phyloP scores from a whole-genome alignment of 2,888 invertebrate genomes.

The Drosophila multiciliata region DNA sequence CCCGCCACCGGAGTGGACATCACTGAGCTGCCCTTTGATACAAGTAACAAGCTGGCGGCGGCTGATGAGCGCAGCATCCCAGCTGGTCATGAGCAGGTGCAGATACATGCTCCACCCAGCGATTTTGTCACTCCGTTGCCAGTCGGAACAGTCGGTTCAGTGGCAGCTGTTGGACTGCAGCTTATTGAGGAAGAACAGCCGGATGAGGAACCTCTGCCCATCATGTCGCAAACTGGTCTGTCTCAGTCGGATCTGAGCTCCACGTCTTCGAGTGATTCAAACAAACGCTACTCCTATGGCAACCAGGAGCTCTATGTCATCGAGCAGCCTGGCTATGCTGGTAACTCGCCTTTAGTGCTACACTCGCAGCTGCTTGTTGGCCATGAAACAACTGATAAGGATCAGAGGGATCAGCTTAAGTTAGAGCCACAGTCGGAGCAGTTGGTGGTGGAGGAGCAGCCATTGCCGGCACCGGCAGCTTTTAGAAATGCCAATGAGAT shows the following conservation, averaged over 20 bases:
- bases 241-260: conserved; percentile 93
- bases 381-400: conserved; percentile 12
- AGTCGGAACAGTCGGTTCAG: conserved; percentile 21
- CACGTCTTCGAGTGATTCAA: conserved; percentile 88
- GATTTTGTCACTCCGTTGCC: conserved; percentile 57
- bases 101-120: conserved; percentile 84
- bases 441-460: conserved; percentile 12
- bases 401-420: conserved; percentile 51
- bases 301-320: conserved; percentile 92
- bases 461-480: conserved; percentile 37
- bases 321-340: conserved; percentile 89
- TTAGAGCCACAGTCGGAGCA: not conserved
- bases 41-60: conserved; percentile 31
- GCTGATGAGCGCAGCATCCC: conserved; percentile 70
- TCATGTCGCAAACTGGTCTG: conserved; percentile 88
- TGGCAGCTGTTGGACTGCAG: conserved; percentile 76
- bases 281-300: conserved; percentile 91
- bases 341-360: conserved; percentile 55
- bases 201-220: conserved; percentile 21
- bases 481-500: conserved; percentile 19
- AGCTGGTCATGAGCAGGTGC: conserved; percentile 83
- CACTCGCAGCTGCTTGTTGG: conserved; percentile 46
- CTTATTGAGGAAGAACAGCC: conserved; percentile 78
- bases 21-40: conserved; percentile 83
- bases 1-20: conserved; percentile 62